These are phyloP conservation scores for Drosophila vallismaia DNA, from an alignment of 2,888 invertebrate species.

Conservation along the genomic window DNA sequence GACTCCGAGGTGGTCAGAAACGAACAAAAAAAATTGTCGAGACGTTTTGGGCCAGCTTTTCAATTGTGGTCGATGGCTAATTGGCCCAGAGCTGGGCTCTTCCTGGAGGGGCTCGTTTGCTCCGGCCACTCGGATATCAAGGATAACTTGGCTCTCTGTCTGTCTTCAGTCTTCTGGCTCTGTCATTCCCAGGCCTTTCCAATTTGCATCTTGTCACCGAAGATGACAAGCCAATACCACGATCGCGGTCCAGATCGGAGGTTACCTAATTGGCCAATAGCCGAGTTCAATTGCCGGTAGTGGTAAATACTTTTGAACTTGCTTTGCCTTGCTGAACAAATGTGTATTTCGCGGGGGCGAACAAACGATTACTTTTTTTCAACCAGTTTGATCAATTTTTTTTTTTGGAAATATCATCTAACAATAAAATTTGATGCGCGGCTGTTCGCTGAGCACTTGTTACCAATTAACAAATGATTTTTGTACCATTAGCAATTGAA, in stretches of 20 bases:
- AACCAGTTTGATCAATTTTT: slow-evolving; percentile 1
- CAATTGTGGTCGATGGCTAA: slow-evolving; percentile 37
- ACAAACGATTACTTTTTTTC: slow-evolving; percentile 23
- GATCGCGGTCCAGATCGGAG: slow-evolving; percentile 41
- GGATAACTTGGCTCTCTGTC: slow-evolving; percentile 57
- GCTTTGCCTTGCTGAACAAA: slow-evolving; percentile 17
- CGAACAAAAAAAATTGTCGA: slow-evolving; percentile 16
- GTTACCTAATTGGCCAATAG: slow-evolving; percentile 64
- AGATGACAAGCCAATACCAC: slow-evolving; percentile 67
- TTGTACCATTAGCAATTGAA: slow-evolving; percentile 49
- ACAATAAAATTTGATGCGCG: slow-evolving; percentile 21
- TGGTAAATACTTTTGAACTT: slow-evolving; percentile 42
- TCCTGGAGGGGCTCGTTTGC: slow-evolving; percentile 41
- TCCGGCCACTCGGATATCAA: slow-evolving; percentile 46
- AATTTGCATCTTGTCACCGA: slow-evolving; percentile 68
- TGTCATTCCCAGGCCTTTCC: slow-evolving; percentile 61
- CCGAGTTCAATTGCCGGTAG: slow-evolving; percentile 66
- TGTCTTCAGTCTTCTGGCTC: slow-evolving; percentile 27
- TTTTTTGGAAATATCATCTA: slow-evolving; percentile 23
- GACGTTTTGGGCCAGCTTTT: slow-evolving; percentile 42
- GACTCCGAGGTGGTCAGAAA: slow-evolving; percentile 19
- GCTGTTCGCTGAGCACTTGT: slow-evolving; percentile 46
- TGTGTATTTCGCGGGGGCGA: slow-evolving; percentile 35
- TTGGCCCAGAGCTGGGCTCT: slow-evolving; percentile 30
- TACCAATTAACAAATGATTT: slow-evolving; percentile 73